Evolutionary conservation across 2,113 vertebrate species (phyloP).

Genomic region (Collichthys lucidus): DNA sequence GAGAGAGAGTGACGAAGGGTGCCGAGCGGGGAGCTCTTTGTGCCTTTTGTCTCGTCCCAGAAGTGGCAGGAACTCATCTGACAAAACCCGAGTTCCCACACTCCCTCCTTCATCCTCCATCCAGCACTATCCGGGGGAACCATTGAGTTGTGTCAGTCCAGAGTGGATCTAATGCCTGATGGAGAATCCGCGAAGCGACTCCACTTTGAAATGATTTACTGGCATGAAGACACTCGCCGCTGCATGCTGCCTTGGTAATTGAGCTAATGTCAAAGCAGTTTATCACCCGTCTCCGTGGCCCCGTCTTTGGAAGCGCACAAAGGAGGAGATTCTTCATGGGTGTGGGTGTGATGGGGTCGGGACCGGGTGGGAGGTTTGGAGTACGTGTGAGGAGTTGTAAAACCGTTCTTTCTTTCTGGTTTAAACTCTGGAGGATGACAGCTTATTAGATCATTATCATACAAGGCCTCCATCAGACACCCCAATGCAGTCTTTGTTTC

Average conservation of each 20-base stretch:
- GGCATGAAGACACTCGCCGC: slow-evolving; percentile 56
- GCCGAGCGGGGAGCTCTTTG: slow-evolving; percentile 56
- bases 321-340: slow-evolving; percentile 49
- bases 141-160: slow-evolving; percentile 59
- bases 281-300: slow-evolving; percentile 51
- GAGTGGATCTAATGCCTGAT: slow-evolving; percentile 55
- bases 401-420: slow-evolving; percentile 63
- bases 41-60: slow-evolving; percentile 64
- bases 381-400: slow-evolving; percentile 39
- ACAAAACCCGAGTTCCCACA: slow-evolving; percentile 54
- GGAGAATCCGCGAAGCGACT: slow-evolving; percentile 55
- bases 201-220: slow-evolving; percentile 71
- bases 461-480: slow-evolving; percentile 13
- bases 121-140: slow-evolving; percentile 60
- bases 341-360: slow-evolving; percentile 18
- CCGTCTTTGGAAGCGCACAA: slow-evolving; percentile 51
- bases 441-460: slow-evolving; percentile 69
- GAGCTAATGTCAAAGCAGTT: slow-evolving; percentile 68
- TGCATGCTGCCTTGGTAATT: slow-evolving; percentile 53
- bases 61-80: slow-evolving; percentile 62
- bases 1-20: slow-evolving; percentile 60
- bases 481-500: slow-evolving; percentile 34
- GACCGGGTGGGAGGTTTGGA: slow-evolving; percentile 37
- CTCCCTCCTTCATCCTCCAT: slow-evolving; percentile 38
- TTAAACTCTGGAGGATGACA: slow-evolving; percentile 48